A percentile compares a stretch with the other conserved stretches of the same genome.
These are phyloP conservation scores for Oscarella lobularis DNA, from an alignment of 37 sponge, comb jelly and placozoan species.

Conservation along the genomic window DNA sequence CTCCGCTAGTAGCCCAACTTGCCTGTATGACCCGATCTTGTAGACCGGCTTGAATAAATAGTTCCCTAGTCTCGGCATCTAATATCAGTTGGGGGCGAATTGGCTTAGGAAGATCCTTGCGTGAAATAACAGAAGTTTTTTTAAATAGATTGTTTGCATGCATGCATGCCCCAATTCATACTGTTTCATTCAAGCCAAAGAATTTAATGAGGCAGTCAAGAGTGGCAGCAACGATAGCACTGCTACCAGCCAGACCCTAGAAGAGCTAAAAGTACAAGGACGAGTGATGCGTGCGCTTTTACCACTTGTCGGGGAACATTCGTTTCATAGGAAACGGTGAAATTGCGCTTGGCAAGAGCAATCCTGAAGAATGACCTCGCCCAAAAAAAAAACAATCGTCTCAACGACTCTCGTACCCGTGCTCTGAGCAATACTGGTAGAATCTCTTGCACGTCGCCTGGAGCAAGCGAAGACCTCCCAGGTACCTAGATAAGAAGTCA, in stretches of 20 bases:
- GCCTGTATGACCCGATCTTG: slow-evolving; percentile 85
- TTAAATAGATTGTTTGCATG: neutral
- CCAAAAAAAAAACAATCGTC: neutral
- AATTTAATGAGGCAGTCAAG: slow-evolving; percentile 73
- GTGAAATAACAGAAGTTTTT: neutral
- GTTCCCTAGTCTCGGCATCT: slow-evolving; percentile 55
- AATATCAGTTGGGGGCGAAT: slow-evolving; percentile 63
- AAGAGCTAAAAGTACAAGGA: neutral
- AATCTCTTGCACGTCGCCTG: slow-evolving; percentile 85
- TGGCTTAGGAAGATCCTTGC: slow-evolving; percentile 62
- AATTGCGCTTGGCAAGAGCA: slow-evolving; percentile 68
- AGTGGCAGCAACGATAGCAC: slow-evolving; percentile 78
- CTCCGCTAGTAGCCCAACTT: too few relatives aligned
- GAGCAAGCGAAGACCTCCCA: slow-evolving; percentile 68
- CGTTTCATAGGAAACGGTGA: slow-evolving; percentile 67
- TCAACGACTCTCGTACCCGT: slow-evolving; percentile 31
- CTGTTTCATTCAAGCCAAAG: slow-evolving; percentile 51
- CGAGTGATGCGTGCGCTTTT: neutral
- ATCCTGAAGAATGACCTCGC: slow-evolving; percentile 24
- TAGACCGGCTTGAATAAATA: slow-evolving; percentile 75
- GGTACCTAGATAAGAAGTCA: slow-evolving; percentile 38
- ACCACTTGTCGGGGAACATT: slow-evolving; percentile 91
- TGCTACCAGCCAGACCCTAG: slow-evolving; percentile 78
- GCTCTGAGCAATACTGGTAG: slow-evolving; percentile 68
- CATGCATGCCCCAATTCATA: slow-evolving; percentile 11